Base-by-base conservation (phyloP, 35 echinoderm and acorn worm species). In the Strongylocentrotus purpuratus region DNA sequence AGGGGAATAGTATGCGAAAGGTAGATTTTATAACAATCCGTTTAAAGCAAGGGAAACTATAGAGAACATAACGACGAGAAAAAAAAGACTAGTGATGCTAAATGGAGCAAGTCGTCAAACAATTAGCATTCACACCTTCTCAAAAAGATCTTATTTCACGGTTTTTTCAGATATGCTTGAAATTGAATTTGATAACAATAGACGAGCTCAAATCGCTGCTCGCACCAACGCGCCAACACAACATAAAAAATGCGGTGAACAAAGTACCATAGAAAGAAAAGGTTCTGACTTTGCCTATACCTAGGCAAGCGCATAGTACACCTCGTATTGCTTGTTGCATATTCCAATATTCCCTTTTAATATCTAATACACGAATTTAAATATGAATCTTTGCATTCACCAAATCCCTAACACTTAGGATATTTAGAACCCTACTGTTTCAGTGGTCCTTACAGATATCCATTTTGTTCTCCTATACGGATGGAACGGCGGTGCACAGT, bases 111-210 rank as follows among this genome's bases (percentile, higher is more conserved):
- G 65, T 78, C 65, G 25, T 78, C 22, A 78, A 78, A n/a, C 65
- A 78, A 28, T 78, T 78, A 78, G 25, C 28, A 28, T 78, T 28
- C 25, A 78, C 65, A 78, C 65, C 65, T 78, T 78, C 4, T 7
- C 25, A 7, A 78, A 78, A 78, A n/a, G 65, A 78, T 78, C 65
- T 78, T 78, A 78, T 78, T 78, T 78, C 65, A 78, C 65, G 65
- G 65, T 78, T 78, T 78, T 78, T 78, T 28, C 65, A 78, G 65
- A n/a, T 78, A 78, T 78, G 18, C 65, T 78, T 78, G 20, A 78
- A 78, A 78, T 78, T 78, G 65, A 78, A 78, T 78, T 78, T 78
- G 65, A 78, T 78, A 78, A 78, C 65, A 78, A 78, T 78, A 78
- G 65, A 4, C 0, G 28, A 28, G 65, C 65, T n/a, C 65, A 78